Evolutionary conservation across 1,140 invertebrate species (phyloP).

Genomic region (Eubasilissa regina): DNA sequence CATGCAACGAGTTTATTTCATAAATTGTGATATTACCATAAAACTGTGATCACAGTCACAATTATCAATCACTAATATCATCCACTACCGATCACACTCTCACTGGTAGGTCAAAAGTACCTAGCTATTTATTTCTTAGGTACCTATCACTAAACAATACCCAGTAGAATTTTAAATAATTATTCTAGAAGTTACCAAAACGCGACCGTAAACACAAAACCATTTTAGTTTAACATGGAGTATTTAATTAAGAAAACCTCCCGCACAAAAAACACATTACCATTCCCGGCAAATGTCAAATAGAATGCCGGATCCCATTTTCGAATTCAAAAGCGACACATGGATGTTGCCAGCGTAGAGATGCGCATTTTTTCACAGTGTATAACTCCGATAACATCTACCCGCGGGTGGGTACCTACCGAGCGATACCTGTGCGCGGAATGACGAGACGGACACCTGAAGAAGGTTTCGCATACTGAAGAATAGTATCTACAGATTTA

Average conservation of each 20-base stretch:
- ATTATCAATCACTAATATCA: no score
- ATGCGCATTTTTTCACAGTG: constrained; percentile 30
- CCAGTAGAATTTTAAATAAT: no score
- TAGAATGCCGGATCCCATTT: constrained; percentile 16
- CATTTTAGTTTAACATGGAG: no score
- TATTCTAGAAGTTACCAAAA: no score
- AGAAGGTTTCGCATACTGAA: not conserved
- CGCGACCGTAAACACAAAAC: no score
- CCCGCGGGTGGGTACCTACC: constrained; percentile 8
- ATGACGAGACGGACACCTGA: constrained; percentile 22
- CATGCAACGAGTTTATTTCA: no score
- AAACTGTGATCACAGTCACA: no score
- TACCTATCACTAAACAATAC: no score
- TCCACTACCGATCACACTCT: no score
- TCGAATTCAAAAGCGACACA: constrained; percentile 26
- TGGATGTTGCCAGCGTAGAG: constrained; percentile 23
- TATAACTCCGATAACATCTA: not conserved
- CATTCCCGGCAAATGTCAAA: constrained; percentile 26
- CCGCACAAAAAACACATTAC: not conserved
- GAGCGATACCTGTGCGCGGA: not conserved
- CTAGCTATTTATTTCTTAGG: no score
- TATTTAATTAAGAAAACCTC: not conserved
- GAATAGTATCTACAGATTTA: not conserved
- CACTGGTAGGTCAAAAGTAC: no score
- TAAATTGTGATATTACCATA: no score